Conservation (phyloP, 2,113 vertebrate species). For the Laterallus jamaicensis region DNA sequence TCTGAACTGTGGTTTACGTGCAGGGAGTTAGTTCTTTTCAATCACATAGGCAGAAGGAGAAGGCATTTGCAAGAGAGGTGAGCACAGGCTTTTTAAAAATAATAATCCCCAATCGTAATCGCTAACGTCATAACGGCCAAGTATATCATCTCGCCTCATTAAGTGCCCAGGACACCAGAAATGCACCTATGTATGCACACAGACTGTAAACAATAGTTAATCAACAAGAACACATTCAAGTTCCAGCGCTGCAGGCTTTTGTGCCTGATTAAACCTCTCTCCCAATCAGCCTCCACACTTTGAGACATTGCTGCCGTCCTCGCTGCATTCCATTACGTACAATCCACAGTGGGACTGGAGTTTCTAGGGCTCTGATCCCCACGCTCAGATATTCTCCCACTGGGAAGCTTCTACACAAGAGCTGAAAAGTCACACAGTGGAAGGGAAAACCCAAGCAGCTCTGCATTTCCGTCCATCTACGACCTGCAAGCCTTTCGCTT, state of each 20-base stretch:
- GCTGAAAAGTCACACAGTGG: background rate
- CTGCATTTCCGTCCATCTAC: background rate
- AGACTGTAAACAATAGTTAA: background rate
- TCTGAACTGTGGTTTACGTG: background rate
- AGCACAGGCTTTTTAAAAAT: background rate
- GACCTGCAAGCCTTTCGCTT: background rate
- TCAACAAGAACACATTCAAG: background rate
- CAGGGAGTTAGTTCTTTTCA: background rate
- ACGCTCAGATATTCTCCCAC: background rate
- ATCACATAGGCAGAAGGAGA: background rate
- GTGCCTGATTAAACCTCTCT: background rate
- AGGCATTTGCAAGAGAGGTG: background rate
- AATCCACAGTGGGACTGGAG: background rate
- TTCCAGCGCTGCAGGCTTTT: background rate
- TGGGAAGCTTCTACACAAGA: background rate
- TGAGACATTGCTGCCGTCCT: background rate
- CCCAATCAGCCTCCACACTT: background rate
- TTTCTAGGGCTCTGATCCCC: background rate
- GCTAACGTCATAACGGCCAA: background rate
- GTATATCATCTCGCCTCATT: background rate
- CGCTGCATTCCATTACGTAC: fast-evolving
- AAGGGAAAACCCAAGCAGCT: background rate
- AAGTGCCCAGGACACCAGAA: background rate
- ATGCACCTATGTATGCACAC: background rate
- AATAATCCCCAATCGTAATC: background rate